These are phyloP conservation scores for Melipona bicolor DNA, from an alignment of 2,888 invertebrate genomes.

Conservation along the genomic window DNA sequence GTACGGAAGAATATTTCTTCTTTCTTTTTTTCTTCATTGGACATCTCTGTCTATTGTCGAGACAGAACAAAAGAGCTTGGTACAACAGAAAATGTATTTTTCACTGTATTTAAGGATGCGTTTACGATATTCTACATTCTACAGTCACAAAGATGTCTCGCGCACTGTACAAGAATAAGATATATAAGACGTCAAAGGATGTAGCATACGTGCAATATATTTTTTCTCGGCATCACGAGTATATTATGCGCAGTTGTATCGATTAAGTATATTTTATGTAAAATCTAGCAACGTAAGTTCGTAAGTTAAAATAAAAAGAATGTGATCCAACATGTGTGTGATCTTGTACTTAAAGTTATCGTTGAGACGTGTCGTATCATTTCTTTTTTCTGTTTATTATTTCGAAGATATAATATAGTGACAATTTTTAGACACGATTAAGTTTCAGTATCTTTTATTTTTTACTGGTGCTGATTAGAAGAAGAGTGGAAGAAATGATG, in stretches of 20 bases:
- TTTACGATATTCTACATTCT: constrained; percentile 29
- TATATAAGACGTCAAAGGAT: constrained; percentile 45
- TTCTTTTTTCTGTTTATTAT: neutral
- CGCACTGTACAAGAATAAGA: constrained; percentile 46
- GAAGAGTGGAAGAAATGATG: no score
- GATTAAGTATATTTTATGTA: constrained; percentile 72
- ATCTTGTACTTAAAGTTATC: neutral
- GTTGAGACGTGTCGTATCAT: neutral
- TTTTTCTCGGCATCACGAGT: constrained; percentile 63
- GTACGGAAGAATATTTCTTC: neutral
- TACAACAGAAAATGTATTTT: constrained; percentile 7
- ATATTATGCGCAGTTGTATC: constrained; percentile 61
- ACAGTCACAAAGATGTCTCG: constrained; percentile 41
- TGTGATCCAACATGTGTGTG: constrained; percentile 35
- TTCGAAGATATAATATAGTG: neutral
- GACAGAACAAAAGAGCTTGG: neutral
- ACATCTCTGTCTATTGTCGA: neutral
- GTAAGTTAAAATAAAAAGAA: constrained; percentile 67
- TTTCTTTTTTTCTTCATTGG: neutral
- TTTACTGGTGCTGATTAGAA: neutral
- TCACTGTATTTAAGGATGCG: constrained; percentile 5
- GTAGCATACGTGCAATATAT: constrained; percentile 68
- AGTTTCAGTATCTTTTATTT: no score
- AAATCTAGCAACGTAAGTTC: constrained; percentile 62
- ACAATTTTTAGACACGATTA: neutral